Base-by-base conservation (phyloP, 1,140 invertebrate species). In the Bombus pyrosoma region DNA sequence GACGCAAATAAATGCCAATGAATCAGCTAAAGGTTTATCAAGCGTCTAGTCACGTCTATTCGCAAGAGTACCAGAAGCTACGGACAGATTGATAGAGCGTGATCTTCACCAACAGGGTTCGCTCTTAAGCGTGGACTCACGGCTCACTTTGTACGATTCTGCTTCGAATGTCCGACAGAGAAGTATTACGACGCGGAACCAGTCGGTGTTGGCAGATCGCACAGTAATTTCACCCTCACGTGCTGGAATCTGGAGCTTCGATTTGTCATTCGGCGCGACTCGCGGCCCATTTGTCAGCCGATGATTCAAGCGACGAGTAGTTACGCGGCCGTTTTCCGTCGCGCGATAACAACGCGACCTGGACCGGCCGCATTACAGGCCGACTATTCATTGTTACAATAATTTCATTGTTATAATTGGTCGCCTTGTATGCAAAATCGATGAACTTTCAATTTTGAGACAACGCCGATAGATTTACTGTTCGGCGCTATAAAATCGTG, bases 181-280 rank as follows among this genome's bases (percentile, higher is more conserved):
- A 90, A 85, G 82, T 87, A 87, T 90, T 87, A 79, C 83, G 62
- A 8, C 59, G 32, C 10, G 78, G 79, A 76, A 59, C 68, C 73
- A 78, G 64, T 69, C 43, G 73, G 43, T 69, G 85, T 37, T 39
- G 68, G 59, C 22, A 47, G 75, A 68, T 85, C 75, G 69, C 47
- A 22, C 25, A 25, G 86, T 90, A 90, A 90, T 90, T 90, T 88
- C 41, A 66, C 82, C 47, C 66, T 87, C 88, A 68, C 86, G 79
- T 80, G 75, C 78, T 76, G 83, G 86, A 90, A 90, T 88, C 77
- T 79, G 89, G 57, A 80, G 71, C 62, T 88, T 86, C 89, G 89
- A 90, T 90, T 90, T 90, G 89, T 90, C 89, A 90, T 90, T 90
- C 81, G 32, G 37, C 81, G 57, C 79, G 83, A 90, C 89, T 90